Evolutionary conservation across 2,888 invertebrate genomes (phyloP).

Genomic region (Mythimna pallens): DNA sequence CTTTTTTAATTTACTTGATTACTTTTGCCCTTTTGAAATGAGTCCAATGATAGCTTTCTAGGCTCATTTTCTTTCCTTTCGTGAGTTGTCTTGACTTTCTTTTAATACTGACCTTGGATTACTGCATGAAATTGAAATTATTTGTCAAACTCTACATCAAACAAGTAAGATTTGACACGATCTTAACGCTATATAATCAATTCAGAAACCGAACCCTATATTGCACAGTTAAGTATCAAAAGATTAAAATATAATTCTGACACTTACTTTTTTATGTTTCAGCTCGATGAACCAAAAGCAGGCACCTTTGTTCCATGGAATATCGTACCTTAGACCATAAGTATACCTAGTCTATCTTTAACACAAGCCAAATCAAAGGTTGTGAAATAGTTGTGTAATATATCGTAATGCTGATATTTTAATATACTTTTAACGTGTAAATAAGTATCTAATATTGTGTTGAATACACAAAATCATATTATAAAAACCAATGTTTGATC

Average conservation of each 20-base stretch:
- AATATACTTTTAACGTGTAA: conserved; percentile 17
- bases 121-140: too few species aligned
- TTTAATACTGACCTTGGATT: too few species aligned
- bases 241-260: background rate
- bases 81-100: background rate
- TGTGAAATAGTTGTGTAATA: conserved; percentile 52
- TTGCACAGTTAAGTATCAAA: background rate
- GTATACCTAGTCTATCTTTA: conserved; percentile 69
- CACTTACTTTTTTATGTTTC: conserved; percentile 70
- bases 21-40: too few species aligned
- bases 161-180: too few species aligned
- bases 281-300: conserved; percentile 90
- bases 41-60: background rate
- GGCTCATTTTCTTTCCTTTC: background rate
- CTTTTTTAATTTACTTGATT: too few species aligned
- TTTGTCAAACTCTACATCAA: too few species aligned
- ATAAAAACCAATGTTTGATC: conserved; percentile 18
- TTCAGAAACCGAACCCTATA: background rate
- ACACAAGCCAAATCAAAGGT: conserved; percentile 38
- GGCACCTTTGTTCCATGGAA: conserved; percentile 92
- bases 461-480: conserved; percentile 1
- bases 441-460: conserved; percentile 6
- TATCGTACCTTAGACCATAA: conserved; percentile 82
- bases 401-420: conserved; percentile 12
- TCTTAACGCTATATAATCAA: too few species aligned